Base-by-base conservation (phyloP, 2,113 vertebrate species). In the Solea solea region DNA sequence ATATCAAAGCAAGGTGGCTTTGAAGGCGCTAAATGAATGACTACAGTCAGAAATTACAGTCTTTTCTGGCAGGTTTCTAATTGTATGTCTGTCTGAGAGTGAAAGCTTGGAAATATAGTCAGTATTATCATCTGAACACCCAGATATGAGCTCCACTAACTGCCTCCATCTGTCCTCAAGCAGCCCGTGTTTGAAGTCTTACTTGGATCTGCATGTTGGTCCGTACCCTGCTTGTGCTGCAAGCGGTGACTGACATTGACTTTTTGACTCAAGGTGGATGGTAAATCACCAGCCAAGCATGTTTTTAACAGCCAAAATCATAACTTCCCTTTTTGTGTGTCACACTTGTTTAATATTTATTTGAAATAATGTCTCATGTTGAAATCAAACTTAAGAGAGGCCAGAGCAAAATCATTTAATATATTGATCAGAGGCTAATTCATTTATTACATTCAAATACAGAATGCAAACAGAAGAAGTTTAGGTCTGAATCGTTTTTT, bases 111-210 rank as follows among this genome's bases (percentile, higher is more conserved):
- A 76, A 87, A 82, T 88, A 85, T 90, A 88, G 82, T 88, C 83
- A 72, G 80, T 80, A 77, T 86, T 89, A 84, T 86, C 82, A 87
- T 89, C 76, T 86, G 78, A 87, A 82, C 78, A 81, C 65, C 74
- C 74, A 83, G 89, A 89, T 88, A 89, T 81, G 80, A 90, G 89
- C 81, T 86, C 64, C 80, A 41, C 78, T 86, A 90, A 90, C 83
- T 57, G 67, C 72, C 89, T 88, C 88, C 82, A 89, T 89, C 89
- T 90, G 90, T 88, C 86, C 81, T 79, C 41, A 11, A 76, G 51
- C 77, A 80, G 82, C 72, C 82, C 46, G 68, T 54, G 49, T 90
- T 88, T 88, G 77, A 90, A 86, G 85, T 80, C 81, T 84, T 62
- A 68, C 76, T 86, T 64, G 52, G 76, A 85, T 80, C 78, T 72